Base-by-base conservation (phyloP, 2,888 invertebrate genomes). In the Parasteatoda lunata region DNA sequence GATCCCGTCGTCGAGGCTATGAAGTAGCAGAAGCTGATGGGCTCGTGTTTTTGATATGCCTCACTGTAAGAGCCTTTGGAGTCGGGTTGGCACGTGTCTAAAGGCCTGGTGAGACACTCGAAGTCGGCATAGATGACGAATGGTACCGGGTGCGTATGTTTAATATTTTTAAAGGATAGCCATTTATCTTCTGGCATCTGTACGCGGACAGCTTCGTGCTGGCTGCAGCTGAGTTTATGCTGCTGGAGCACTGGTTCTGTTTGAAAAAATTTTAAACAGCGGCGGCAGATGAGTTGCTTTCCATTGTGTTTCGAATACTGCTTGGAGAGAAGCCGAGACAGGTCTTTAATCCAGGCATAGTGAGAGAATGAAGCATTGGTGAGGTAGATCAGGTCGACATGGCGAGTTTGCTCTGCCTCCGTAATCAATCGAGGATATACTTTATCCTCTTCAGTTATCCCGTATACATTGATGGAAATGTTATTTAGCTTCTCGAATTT, bases 1-100 rank as follows among this genome's bases (percentile, higher is more conserved):
- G 9, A 9, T 8, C 52, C 8, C 45, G 0, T 59, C 59, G 9
- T n/a, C 9, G 9, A 59, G 5, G 5, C 49, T 13, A 72, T 72
- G 15, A 30, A 73, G 47, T 73, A 73, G 73, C 59, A 73, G 45
- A 73, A 73, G 54, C 73, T 73, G 45, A 73, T 15, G 1, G 73
- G 30, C 4, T 45, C 30, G n/a, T 73, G 59, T 59, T 73, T 73
- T 59, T 73, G 54, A 13, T 73, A 54, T 4, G 47, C 51, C n/a
- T 30, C 13, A 9, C 30, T n/a, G n/a, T n/a, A n/a, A 7, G 45
- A 15, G 4, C 4, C 8, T 5, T 51, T 51, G 30, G 54, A 59
- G 11, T 69, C 13, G 6, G 47, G 69, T 9, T 45, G 51, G 13
- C 73, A 73, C 15, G 11, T 9, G 30, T 73, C 51, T 8, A 47